Evolutionary conservation across 2,797 vertebrate genomes (phyloP).

Genomic region (Periophthalmus magnuspinnatus): DNA sequence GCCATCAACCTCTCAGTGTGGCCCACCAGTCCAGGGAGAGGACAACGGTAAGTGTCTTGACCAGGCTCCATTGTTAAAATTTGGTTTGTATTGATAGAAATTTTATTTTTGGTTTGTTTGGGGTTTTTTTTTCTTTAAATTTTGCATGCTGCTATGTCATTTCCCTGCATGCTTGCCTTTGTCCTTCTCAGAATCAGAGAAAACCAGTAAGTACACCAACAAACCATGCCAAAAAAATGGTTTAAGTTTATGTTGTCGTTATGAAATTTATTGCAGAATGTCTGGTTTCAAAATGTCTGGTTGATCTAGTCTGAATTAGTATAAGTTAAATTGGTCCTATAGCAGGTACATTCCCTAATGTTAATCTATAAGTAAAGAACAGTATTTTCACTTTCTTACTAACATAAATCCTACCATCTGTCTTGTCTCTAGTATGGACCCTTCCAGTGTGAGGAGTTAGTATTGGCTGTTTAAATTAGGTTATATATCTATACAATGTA

Average conservation of each 20-base stretch:
- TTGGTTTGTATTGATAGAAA: background rate
- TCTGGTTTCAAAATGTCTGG: too few species aligned
- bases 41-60: slow-evolving; percentile 80
- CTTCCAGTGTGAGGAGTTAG: background rate
- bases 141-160: slow-evolving; percentile 23
- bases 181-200: slow-evolving; percentile 45
- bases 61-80: background rate
- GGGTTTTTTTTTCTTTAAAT: background rate
- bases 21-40: slow-evolving; percentile 90
- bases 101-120: too few species aligned
- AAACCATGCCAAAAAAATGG: too few species aligned
- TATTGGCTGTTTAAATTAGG: too few species aligned
- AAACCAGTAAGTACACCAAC: slow-evolving; percentile 61
- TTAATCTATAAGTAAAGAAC: too few species aligned
- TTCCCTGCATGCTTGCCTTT: slow-evolving; percentile 55
- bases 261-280: too few species aligned
- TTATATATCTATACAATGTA: too few species aligned
- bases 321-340: too few species aligned
- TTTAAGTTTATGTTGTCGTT: too few species aligned
- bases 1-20: slow-evolving; percentile 83
- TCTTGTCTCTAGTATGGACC: background rate
- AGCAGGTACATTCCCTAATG: too few species aligned
- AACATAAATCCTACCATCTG: background rate
- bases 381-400: background rate
- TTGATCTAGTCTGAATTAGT: too few species aligned